phyloP scores from a whole-genome alignment of 2,797 vertebrate genomes.

The Squalus acanthias region DNA sequence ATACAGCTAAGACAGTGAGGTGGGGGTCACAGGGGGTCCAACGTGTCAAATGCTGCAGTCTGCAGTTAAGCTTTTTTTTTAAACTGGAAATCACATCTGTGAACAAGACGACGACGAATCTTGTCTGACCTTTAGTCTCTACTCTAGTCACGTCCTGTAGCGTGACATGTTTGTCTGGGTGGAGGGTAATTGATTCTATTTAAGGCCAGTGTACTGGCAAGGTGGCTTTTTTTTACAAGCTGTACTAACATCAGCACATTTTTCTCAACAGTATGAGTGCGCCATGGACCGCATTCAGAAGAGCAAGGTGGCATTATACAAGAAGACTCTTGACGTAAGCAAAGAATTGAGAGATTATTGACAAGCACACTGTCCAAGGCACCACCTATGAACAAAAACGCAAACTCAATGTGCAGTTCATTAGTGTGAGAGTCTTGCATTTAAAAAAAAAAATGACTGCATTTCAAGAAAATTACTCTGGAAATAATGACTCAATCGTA shows the following conservation, averaged over 20 bases:
- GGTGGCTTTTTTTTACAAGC: not conserved
- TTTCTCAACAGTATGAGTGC: conserved; percentile 68
- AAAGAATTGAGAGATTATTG: not conserved
- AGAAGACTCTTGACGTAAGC: conserved; percentile 85
- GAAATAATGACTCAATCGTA: not conserved
- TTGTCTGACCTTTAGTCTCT: too few species aligned
- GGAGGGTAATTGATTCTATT: not conserved
- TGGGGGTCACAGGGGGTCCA: too few species aligned
- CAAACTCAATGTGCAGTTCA: not conserved
- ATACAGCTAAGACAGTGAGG: too few species aligned
- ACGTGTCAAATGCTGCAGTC: too few species aligned
- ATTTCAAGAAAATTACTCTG: not conserved
- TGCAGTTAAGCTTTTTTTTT: too few species aligned
- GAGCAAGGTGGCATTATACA: conserved; percentile 77
- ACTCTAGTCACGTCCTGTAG: too few species aligned
- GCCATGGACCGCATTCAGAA: conserved; percentile 88
- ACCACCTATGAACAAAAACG: too few species aligned
- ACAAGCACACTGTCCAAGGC: too few species aligned
- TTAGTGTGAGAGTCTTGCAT: not conserved
- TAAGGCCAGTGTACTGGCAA: not conserved
- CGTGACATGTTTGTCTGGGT: not conserved
- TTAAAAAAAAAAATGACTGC: not conserved
- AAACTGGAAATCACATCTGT: too few species aligned
- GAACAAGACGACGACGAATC: too few species aligned
- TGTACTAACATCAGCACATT: conserved; percentile 5